Evolutionary conservation across 1,140 invertebrate genomes (phyloP), one percentile per base, ranked within the genome.

Genomic region (Drosophila melanica): DNA sequence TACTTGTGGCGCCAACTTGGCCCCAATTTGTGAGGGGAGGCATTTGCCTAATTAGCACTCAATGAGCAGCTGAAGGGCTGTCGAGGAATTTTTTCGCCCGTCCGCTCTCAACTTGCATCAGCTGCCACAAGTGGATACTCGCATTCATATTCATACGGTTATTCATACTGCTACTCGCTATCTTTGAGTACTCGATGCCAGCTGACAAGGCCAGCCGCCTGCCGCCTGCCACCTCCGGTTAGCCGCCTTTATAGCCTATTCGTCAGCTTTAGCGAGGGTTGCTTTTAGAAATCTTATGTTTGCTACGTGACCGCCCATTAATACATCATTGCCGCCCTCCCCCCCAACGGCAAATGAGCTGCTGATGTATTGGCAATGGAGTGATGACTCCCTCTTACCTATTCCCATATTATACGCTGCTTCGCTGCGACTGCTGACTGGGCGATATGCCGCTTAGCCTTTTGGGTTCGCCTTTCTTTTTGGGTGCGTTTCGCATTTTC

Each of bases 1-100:
- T 66, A 44, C 65, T 60, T 70, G 67, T 90, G 86, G 86, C 86
- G 86, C 86, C 86, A 90, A 77, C 73, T 90, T 90, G 86, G 78
- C 86, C 86, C 81, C 86, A 73, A 81, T 90, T 74, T 70, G 70
- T 71, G 62, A 67, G 79, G 81, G 41, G 41, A 79, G 75, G 81
- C 78, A 85, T 85, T 90, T 85, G 71, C 75, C 86, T 86, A 86
- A 86, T 90, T 90, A 90, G 79, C 79, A 76, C 82, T 82, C 80
- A 84, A 84, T 84, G 80, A 79, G 64, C 80, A 75, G 33, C 33
- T 35, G 33, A 35, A 87, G 81, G 85, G 73, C 58, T 47, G 44
- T 60, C 44, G 58, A 60, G 58, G 7, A 42, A 54, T 53, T 45
- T 42, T 23, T 50, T 59, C 55, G 35, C 48, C 54, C 48, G 30